These are phyloP conservation scores for Hafferia zeledoni DNA, from an alignment of 2,797 vertebrate genomes.

Conservation along the genomic window DNA sequence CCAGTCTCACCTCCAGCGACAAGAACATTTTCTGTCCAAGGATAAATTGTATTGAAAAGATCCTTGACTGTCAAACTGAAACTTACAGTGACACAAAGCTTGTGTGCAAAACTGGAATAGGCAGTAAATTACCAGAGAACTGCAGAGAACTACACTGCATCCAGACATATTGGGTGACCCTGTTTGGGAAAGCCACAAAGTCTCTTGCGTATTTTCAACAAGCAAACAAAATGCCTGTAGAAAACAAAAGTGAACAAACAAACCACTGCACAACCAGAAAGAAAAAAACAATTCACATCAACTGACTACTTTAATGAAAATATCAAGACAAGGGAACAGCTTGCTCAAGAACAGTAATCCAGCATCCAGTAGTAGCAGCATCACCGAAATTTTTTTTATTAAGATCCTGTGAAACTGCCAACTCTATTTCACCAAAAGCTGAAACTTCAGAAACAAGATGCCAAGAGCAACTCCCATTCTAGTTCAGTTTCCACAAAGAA, in stretches of 20 bases:
- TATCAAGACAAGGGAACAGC: not conserved
- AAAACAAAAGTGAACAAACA: not conserved
- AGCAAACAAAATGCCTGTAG: not conserved
- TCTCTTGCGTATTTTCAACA: not conserved
- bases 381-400: not conserved
- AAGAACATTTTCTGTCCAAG: not conserved
- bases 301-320: not conserved
- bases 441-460: not conserved
- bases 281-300: not conserved
- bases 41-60: not conserved
- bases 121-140: not conserved
- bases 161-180: not conserved
- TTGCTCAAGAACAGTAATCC: not conserved
- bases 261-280: rapidly evolving
- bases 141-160: not conserved
- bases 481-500: slow-evolving; percentile 23
- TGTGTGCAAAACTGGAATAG: not conserved
- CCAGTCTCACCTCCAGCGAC: not conserved
- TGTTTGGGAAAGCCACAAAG: not conserved
- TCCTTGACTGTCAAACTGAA: not conserved
- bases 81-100: not conserved
- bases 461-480: slow-evolving; percentile 17
- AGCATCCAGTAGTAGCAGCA: not conserved
- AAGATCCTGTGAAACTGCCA: slow-evolving; percentile 3
- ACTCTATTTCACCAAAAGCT: not conserved